Conservation (phyloP, 2,113 vertebrate species). For the Apodemus sylvaticus region DNA sequence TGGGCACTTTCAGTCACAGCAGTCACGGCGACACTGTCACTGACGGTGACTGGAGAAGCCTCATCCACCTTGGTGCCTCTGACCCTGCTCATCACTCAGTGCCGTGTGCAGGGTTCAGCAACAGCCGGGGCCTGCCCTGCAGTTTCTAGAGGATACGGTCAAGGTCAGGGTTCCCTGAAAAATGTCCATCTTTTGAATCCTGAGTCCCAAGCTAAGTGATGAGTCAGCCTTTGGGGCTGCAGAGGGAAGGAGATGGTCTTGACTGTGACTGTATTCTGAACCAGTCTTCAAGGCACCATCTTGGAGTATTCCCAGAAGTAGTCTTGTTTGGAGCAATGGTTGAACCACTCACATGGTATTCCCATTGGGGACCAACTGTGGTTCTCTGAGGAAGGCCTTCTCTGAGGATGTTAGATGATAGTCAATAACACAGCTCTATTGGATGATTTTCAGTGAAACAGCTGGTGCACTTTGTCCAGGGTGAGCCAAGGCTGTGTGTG, state of each 20-base stretch:
- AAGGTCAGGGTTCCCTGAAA: not conserved
- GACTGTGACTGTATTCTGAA: not conserved
- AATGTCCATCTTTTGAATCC: not conserved
- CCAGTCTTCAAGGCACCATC: not conserved
- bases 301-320: not conserved
- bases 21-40: not conserved
- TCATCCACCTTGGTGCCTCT: not conserved
- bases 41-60: rapidly evolving
- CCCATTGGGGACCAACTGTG: no score
- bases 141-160: not conserved
- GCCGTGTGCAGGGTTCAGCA: not conserved
- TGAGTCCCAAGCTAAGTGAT: not conserved
- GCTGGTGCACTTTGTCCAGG: no score
- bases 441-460: no score
- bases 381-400: no score
- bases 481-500: no score
- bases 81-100: not conserved
- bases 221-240: not conserved
- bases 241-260: rapidly evolving
- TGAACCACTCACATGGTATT: not conserved
- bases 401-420: no score
- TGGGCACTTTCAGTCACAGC: not conserved
- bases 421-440: no score
- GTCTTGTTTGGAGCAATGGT: not conserved
- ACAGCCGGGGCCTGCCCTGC: not conserved